Conservation (phyloP, 2,888 invertebrate species). For the Lissonota sp. region DNA sequence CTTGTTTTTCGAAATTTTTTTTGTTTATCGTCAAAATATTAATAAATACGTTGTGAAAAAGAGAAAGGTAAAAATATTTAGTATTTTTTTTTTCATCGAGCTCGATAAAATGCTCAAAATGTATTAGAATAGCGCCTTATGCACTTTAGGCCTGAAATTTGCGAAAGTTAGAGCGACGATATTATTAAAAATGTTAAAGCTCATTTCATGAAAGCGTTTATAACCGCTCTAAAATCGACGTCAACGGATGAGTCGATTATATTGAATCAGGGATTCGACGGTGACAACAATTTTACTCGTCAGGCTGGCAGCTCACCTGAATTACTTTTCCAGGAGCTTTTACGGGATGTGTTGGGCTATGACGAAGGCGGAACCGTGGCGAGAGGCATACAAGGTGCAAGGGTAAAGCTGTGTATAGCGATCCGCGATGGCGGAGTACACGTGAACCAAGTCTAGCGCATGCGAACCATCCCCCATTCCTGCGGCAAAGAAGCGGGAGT, state of each 20-base stretch:
- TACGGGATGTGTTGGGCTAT: constrained; percentile 61
- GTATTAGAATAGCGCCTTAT: no score
- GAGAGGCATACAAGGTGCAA: constrained; percentile 25
- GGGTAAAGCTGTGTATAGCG: constrained; percentile 21
- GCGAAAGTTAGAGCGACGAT: no score
- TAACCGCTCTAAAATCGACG: no score
- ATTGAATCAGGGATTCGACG: not conserved
- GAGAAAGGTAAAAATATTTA: no score
- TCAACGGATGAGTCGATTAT: not conserved
- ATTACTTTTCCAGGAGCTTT: constrained; percentile 33
- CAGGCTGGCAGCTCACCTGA: constrained; percentile 12
- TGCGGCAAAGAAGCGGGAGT: constrained; percentile 24
- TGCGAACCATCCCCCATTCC: constrained; percentile 72
- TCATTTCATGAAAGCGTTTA: no score
- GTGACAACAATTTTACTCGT: constrained; percentile 8
- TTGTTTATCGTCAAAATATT: no score
- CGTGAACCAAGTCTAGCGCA: constrained; percentile 78
- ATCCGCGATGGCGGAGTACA: constrained; percentile 78
- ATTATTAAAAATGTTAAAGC: no score
- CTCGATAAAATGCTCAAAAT: no score
- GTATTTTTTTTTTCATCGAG: no score
- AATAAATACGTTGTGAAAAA: no score
- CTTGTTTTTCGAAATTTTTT: no score
- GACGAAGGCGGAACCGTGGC: constrained; percentile 77
- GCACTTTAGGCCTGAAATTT: no score